Evolutionary conservation across 2,888 invertebrate genomes (phyloP).

Genomic region (Ochropleura leucogaster): DNA sequence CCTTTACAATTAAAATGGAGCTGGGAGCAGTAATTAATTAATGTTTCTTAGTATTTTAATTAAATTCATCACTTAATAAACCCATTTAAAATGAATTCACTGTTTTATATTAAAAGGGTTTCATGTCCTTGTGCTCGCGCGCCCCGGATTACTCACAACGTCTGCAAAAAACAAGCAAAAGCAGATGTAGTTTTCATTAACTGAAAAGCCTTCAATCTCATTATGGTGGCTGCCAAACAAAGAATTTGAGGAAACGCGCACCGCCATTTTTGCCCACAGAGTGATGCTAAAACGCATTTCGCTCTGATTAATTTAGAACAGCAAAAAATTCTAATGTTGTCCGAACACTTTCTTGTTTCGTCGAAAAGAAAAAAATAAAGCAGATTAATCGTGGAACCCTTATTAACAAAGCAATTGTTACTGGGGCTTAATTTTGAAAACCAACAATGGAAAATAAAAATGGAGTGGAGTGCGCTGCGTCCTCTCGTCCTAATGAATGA

Average conservation of each 20-base stretch:
- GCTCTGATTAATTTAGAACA: constrained; percentile 70
- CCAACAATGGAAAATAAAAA: constrained; percentile 89
- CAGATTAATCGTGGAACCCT: constrained; percentile 83
- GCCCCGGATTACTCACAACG: constrained; percentile 13
- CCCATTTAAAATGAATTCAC: neutral
- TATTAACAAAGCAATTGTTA: constrained; percentile 89
- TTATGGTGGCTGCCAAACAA: constrained; percentile 61
- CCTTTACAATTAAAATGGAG: constrained; percentile 1
- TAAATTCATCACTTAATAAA: neutral
- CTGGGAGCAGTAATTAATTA: constrained; percentile 28
- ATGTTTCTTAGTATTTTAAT: constrained; percentile 16
- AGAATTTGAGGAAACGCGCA: constrained; percentile 53
- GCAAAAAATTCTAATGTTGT: constrained; percentile 70
- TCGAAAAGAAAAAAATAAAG: constrained; percentile 76
- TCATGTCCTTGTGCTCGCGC: constrained; percentile 11
- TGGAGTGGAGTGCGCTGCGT: constrained; percentile 83
- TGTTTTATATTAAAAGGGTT: constrained; percentile 11
- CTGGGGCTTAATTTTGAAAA: constrained; percentile 88
- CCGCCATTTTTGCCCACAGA: constrained; percentile 43
- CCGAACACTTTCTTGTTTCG: constrained; percentile 73
- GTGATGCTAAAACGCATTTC: constrained; percentile 62
- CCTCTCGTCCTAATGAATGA: constrained; percentile 87
- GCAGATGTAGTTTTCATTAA: constrained; percentile 59
- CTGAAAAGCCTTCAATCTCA: constrained; percentile 65
- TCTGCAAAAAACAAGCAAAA: constrained; percentile 49